Conservation (phyloP, 1,140 invertebrate species). For the Polypedilum pembai region DNA sequence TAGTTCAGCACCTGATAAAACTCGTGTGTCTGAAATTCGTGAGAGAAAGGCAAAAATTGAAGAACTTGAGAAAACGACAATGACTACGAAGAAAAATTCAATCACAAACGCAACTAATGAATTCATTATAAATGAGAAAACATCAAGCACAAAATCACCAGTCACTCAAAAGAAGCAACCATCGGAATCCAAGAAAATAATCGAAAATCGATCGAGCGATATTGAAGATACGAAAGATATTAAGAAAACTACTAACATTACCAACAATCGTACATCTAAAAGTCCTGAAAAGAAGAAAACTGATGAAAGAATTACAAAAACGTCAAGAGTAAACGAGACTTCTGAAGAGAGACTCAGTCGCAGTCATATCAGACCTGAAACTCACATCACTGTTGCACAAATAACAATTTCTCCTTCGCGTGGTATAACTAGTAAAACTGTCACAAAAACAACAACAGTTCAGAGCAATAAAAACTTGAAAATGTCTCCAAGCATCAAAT, state of each 20-base stretch:
- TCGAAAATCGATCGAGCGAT: neutral
- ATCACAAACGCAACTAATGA: neutral
- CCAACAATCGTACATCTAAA: neutral
- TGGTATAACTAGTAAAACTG: conserved; percentile 14
- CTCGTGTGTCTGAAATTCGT: conserved; percentile 13
- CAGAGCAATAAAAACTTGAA: neutral
- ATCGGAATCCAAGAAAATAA: conserved; percentile 32
- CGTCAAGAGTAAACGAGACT: neutral
- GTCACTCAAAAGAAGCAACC: conserved; percentile 29
- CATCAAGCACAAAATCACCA: neutral
- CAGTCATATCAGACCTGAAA: conserved; percentile 30
- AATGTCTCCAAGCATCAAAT: conserved; percentile 10
- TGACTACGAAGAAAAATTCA: conserved; percentile 34
- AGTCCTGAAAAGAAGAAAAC: conserved; percentile 1
- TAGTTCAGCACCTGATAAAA: neutral
- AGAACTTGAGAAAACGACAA: conserved; percentile 32
- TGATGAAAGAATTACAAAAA: neutral
- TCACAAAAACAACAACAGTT: conserved; percentile 3
- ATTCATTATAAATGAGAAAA: conserved; percentile 22
- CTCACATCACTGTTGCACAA: conserved; percentile 30
- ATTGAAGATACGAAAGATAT: neutral
- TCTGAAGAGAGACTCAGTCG: neutral
- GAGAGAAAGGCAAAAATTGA: conserved; percentile 28
- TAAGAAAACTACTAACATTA: neutral
- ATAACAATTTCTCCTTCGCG: conserved; percentile 5